Evolutionary conservation across 1,140 invertebrate genomes (phyloP), one percentile per base, ranked within the genome.

Genomic region (Drosophila kanapiae): DNA sequence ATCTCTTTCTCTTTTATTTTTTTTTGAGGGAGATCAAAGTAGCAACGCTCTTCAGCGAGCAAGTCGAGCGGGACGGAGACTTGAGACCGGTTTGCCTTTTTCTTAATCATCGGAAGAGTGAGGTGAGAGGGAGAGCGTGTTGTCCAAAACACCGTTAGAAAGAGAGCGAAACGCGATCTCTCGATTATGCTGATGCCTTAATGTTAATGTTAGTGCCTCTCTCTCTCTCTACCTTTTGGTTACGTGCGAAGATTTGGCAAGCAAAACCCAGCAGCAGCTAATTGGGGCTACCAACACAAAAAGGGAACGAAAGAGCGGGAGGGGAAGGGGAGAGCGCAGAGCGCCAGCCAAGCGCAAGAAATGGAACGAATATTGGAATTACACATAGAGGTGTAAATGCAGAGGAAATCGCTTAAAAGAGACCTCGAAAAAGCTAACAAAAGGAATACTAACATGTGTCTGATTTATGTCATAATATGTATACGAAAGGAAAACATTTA

Each of bases 221-320:
- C 29, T 31, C 43, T 58, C 33, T 42, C 45, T 57, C 45, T 49
- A 18, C 23, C 80, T 81, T 88, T 83, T 45, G 47, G 83, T 87
- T 87, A 83, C 80, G 84, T 83, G 84, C 84, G 8, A 72, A 81
- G 71, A 75, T 83, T 88, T 77, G 68, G 72, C 80, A 78, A 87
- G 77, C 71, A 43, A 75, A 78, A 9, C 62, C 77, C 78, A 65
- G 49, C 56, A 75, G 48, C 48, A 49, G 68, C 83, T 87, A 87
- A 87, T 87, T 88, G 84, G 51, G 60, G 64, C 63, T 78, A 62
- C 76, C 38, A 68, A 63, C 80, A 71, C 23, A 31, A 40, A 69
- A 70, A 81, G 56, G 61, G 51, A 61, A 47, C 40, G 58, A 54
- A n/a, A 69, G 45, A 35, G 51, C 27, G 45, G 23, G 40, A 57